Evolutionary conservation across 2,888 invertebrate species (phyloP).

Genomic region (Argyra leucocephala): DNA sequence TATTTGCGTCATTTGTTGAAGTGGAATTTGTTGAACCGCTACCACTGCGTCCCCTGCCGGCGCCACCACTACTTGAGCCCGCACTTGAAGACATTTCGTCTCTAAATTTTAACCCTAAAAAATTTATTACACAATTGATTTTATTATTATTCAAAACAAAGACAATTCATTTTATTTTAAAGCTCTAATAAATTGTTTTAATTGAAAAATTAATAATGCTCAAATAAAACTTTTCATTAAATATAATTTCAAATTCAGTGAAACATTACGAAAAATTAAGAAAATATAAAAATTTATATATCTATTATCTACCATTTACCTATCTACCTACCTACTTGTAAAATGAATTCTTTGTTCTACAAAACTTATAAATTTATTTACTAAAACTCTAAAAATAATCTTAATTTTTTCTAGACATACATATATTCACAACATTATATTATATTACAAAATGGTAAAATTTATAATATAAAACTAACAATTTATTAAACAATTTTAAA

Average conservation of each 20-base stretch:
- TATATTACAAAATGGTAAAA: too few relatives aligned
- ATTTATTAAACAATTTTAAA: not conserved
- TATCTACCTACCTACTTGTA: not conserved
- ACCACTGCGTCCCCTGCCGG: slow-evolving; percentile 52
- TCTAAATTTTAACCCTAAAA: slow-evolving; percentile 2
- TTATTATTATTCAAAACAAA: too few relatives aligned
- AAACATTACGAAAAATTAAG: not conserved
- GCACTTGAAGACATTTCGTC: slow-evolving; percentile 46
- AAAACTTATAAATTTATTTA: not conserved
- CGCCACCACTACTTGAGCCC: slow-evolving; percentile 52
- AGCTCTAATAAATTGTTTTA: not conserved
- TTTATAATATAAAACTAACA: too few relatives aligned
- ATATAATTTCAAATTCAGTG: not conserved
- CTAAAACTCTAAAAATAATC: not conserved
- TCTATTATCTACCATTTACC: not conserved
- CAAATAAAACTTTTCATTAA: not conserved
- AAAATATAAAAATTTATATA: not conserved
- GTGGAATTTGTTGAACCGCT: slow-evolving; percentile 31
- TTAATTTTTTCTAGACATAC: too few relatives aligned
- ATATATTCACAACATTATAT: too few relatives aligned
- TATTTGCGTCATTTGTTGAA: slow-evolving; percentile 46
- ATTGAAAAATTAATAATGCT: too few relatives aligned
- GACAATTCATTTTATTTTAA: not conserved
- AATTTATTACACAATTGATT: not conserved
- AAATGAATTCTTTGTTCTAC: not conserved